These are phyloP conservation scores for Eidolon dupreanum DNA, from an alignment of 2,797 vertebrate species.

Conservation along the genomic window DNA sequence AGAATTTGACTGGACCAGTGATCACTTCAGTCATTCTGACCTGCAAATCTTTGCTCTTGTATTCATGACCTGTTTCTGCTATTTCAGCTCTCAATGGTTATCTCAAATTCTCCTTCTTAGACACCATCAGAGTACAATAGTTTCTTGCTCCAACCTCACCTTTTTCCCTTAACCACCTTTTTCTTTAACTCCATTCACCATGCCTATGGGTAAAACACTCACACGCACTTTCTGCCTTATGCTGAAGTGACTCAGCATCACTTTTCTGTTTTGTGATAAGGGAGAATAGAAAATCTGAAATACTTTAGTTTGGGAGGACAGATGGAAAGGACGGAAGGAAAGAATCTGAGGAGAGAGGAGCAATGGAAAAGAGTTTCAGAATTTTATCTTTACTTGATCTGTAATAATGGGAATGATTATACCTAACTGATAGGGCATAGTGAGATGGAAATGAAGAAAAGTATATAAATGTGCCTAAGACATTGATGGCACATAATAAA, in stretches of 20 bases:
- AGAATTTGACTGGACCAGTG: neutral
- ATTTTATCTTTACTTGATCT: neutral
- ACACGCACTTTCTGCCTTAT: neutral
- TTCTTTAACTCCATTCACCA: neutral
- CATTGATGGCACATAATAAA: neutral
- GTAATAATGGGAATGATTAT: neutral
- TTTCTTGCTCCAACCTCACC: neutral
- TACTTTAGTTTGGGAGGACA: neutral
- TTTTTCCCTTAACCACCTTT: neutral
- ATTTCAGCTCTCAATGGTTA: neutral
- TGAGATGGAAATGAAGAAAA: neutral
- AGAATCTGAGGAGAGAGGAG: neutral
- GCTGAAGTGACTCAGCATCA: too few relatives aligned
- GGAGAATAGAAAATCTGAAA: neutral
- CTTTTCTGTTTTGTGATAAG: neutral
- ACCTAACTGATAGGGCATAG: neutral
- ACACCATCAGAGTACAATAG: neutral
- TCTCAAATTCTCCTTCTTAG: neutral
- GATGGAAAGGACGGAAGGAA: neutral
- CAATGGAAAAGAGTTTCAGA: neutral
- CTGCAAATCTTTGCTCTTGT: neutral
- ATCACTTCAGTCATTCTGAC: neutral
- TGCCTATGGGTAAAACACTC: neutral
- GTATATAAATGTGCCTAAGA: neutral
- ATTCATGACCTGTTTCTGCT: neutral